Conservation (phyloP, 2,888 invertebrate genomes). For the Thecophora atra region DNA sequence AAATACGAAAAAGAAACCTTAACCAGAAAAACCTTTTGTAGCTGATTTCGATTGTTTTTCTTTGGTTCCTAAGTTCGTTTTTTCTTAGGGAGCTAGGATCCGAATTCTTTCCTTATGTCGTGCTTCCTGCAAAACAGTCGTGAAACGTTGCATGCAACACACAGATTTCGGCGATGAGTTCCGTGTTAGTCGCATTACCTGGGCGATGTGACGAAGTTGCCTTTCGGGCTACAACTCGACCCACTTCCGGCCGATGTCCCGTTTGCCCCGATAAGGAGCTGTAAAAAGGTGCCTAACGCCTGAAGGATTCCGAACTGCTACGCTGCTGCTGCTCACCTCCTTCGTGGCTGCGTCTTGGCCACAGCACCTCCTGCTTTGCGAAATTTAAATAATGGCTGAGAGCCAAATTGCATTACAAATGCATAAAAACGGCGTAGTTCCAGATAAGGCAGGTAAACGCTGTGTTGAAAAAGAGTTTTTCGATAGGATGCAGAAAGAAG, state of each 20-base stretch:
- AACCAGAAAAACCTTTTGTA: too few relatives aligned
- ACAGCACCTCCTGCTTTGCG: neutral
- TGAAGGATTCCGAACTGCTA: neutral
- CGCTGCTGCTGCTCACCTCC: too few relatives aligned
- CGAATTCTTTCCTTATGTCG: too few relatives aligned
- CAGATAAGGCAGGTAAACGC: constrained; percentile 10
- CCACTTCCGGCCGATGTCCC: neutral
- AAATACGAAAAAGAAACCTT: too few relatives aligned
- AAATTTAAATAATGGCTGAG: constrained; percentile 16
- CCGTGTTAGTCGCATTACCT: too few relatives aligned
- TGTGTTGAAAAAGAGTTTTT: constrained; percentile 14
- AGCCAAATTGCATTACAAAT: constrained; percentile 18
- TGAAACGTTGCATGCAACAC: too few relatives aligned
- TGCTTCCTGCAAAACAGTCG: too few relatives aligned
- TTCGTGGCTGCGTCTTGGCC: neutral
- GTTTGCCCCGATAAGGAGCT: neutral
- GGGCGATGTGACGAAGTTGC: too few relatives aligned
- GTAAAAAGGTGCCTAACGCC: neutral
- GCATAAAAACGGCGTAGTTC: constrained; percentile 1
- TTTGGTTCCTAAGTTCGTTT: too few relatives aligned
- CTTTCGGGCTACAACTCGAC: neutral
- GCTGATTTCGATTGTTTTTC: too few relatives aligned
- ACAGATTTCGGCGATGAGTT: too few relatives aligned
- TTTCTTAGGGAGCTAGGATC: too few relatives aligned
- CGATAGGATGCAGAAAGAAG: neutral